A percentile compares a stretch with the other conserved stretches of the same genome.
These are phyloP conservation scores for Ramphastos sulfuratus DNA, from an alignment of 2,113 vertebrate species.

Conservation along the genomic window DNA sequence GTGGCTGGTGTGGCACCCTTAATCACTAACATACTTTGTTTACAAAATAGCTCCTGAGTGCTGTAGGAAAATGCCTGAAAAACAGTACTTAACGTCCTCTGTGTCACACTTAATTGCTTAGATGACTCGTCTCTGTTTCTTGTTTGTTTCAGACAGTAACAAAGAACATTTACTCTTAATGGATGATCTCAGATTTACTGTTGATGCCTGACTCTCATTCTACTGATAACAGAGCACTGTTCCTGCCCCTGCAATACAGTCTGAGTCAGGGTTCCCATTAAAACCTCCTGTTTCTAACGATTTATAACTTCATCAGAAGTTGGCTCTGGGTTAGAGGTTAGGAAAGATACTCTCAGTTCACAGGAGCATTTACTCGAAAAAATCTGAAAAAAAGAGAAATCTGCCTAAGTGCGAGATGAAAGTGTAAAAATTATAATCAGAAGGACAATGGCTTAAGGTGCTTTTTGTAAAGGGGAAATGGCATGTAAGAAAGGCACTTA, in stretches of 20 bases:
- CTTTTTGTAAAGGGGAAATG: neutral
- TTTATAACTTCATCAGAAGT: conserved; percentile 5
- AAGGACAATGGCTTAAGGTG: neutral
- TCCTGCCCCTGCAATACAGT: neutral
- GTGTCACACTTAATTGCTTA: conserved; percentile 38
- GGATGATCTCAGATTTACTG: conserved; percentile 13
- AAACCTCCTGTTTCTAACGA: conserved; percentile 17
- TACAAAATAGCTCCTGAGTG: conserved; percentile 25
- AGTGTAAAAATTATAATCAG: neutral
- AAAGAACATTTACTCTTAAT: conserved; percentile 47
- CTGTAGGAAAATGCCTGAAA: neutral
- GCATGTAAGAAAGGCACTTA: neutral
- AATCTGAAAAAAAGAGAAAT: neutral
- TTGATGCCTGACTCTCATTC: conserved; percentile 37
- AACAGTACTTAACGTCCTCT: conserved; percentile 42
- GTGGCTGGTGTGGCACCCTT: neutral
- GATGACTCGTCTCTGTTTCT: conserved; percentile 44
- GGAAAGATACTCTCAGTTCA: neutral
- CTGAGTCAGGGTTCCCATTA: conserved; percentile 48
- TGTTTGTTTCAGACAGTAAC: conserved; percentile 50
- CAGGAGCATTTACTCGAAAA: neutral
- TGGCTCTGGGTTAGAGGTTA: conserved; percentile 18
- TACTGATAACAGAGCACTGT: conserved; percentile 29
- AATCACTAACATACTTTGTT: conserved; percentile 21
- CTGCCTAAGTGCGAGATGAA: neutral